Evolutionary conservation across 2,113 vertebrate genomes (phyloP).

Genomic region (Atractosteus spatula): DNA sequence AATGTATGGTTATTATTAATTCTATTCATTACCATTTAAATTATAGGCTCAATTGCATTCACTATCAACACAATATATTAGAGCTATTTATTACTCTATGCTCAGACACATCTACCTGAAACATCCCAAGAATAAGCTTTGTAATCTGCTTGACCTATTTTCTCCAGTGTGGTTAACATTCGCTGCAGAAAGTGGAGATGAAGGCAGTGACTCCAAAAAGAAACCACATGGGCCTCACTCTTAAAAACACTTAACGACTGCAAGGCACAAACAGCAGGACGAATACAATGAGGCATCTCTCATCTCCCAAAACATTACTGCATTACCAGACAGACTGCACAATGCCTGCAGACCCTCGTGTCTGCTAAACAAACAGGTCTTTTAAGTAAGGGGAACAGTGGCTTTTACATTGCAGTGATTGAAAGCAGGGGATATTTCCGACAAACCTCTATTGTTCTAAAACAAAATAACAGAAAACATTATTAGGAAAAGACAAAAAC

Average conservation of each 20-base stretch:
- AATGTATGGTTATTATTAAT: too few species aligned
- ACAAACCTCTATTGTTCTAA: neutral
- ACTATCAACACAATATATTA: neutral
- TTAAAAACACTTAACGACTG: neutral
- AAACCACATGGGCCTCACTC: neutral
- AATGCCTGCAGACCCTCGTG: conserved; percentile 1
- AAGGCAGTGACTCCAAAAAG: neutral
- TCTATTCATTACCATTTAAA: too few species aligned
- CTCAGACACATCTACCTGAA: neutral
- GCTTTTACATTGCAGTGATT: neutral
- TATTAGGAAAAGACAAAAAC: too few species aligned
- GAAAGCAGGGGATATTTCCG: neutral
- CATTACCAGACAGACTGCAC: conserved; percentile 5
- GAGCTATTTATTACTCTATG: neutral
- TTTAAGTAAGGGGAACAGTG: neutral
- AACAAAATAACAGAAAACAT: too few species aligned
- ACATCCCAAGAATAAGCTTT: conserved; percentile 13
- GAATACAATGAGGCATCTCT: conserved; percentile 7
- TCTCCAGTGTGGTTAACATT: conserved; percentile 17
- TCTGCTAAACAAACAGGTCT: neutral
- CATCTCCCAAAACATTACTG: neutral
- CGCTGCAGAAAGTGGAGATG: conserved; percentile 11
- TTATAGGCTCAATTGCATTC: too few species aligned
- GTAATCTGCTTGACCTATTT: conserved; percentile 23
- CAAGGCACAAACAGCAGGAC: neutral